phyloP scores from a whole-genome alignment of 1,140 invertebrate genomes.

The Meloidogyne chitwoodi region DNA sequence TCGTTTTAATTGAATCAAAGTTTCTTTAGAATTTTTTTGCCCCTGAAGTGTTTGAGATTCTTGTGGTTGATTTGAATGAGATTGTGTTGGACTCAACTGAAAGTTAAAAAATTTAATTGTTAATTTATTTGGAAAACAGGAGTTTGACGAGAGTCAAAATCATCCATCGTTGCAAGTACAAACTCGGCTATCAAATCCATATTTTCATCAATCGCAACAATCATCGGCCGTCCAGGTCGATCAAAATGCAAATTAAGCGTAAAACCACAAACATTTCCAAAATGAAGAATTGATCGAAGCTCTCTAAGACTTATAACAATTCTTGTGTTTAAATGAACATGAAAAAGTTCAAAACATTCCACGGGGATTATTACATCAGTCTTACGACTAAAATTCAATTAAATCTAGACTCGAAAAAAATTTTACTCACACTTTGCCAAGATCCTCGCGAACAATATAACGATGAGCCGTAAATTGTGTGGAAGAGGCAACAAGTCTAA shows the following conservation, averaged over 20 bases:
- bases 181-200: constrained; percentile 19
- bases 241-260: constrained; percentile 20
- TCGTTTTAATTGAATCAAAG: background rate
- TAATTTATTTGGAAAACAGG: background rate
- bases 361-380: constrained; percentile 10
- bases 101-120: background rate
- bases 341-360: constrained; percentile 7
- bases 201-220: constrained; percentile 21
- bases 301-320: constrained; percentile 14
- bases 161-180: constrained; percentile 14
- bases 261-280: constrained; percentile 13
- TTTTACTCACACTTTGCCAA: background rate
- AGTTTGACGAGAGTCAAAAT: background rate
- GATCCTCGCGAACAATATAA: constrained; percentile 12
- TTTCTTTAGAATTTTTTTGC: background rate
- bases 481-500: constrained; percentile 5
- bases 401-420: background rate
- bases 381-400: constrained; percentile 9
- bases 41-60: background rate
- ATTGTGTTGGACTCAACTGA: background rate
- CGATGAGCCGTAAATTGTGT: background rate
- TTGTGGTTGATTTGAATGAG: background rate
- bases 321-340: background rate
- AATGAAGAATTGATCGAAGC: constrained; percentile 18
- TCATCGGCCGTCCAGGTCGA: constrained; percentile 7